Percentiles rank a stretch among this genome's conserved stretches.
Evolutionary conservation across 1,140 invertebrate genomes (phyloP).

Genomic region (Pachypsylla venusta): DNA sequence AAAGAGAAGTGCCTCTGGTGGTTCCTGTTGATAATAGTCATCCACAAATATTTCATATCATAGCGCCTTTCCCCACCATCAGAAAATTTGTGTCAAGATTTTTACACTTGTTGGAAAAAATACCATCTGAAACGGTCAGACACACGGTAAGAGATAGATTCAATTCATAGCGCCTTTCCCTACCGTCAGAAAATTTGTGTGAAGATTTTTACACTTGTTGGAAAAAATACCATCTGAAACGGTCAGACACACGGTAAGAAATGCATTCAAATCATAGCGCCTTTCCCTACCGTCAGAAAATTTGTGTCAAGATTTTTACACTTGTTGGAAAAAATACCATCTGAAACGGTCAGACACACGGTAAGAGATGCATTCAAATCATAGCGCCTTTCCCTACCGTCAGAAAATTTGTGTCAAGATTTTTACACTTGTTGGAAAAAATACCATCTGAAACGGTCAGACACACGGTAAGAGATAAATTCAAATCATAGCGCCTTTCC

Average conservation of each 20-base stretch:
- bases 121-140: conserved; percentile 38
- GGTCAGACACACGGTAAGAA: not conserved
- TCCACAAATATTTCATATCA: conserved; percentile 33
- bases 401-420: no score
- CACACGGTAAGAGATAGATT: conserved; percentile 39
- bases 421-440: not conserved
- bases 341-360: no score
- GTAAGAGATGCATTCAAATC: no score
- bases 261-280: not conserved
- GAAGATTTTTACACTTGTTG: conserved; percentile 17
- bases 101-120: conserved; percentile 36
- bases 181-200: conserved; percentile 37
- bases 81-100: conserved; percentile 43
- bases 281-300: no score
- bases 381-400: no score
- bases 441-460: not conserved
- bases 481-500: no score
- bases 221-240: conserved; percentile 1
- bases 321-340: no score
- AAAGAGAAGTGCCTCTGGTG: conserved; percentile 44
- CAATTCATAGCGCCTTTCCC: conserved; percentile 36
- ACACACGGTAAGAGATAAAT: no score
- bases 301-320: no score
- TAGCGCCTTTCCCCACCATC: conserved; percentile 39
- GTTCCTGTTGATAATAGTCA: conserved; percentile 33